These are phyloP conservation scores for Halichoerus grypus DNA, from an alignment of 2,113 vertebrate genomes.

Conservation along the genomic window DNA sequence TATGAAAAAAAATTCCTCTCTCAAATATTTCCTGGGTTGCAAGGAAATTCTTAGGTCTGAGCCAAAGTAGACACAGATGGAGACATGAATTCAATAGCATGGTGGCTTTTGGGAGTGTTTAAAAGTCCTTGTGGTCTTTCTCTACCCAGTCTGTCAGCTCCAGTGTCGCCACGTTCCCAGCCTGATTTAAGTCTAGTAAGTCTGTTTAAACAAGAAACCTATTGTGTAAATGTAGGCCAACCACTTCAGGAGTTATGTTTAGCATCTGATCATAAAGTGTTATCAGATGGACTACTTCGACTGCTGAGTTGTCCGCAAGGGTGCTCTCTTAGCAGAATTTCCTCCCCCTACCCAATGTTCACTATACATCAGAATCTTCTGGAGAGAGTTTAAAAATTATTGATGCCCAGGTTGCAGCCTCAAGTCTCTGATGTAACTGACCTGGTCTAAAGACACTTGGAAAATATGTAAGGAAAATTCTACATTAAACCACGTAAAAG, in stretches of 20 bases:
- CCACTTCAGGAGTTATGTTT: not conserved
- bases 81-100: not conserved
- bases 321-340: not conserved
- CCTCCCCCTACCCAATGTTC: not conserved
- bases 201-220: slow-evolving; percentile 2
- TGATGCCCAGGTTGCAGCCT: not conserved
- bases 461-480: not conserved
- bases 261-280: not conserved
- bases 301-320: not conserved
- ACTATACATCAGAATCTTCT: not conserved
- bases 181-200: not conserved
- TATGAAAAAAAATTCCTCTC: not conserved
- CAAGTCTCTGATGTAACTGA: not conserved
- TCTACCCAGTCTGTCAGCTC: not conserved
- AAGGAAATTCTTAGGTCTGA: not conserved
- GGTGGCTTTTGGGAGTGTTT: not conserved
- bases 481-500: not conserved
- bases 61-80: not conserved
- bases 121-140: not conserved
- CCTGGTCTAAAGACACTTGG: not conserved
- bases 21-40: not conserved
- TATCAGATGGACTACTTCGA: not conserved
- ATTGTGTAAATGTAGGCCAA: not conserved
- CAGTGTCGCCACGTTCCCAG: not conserved
- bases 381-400: not conserved